phyloP scores from a whole-genome alignment of 2,113 vertebrate species.

The Megalops atlanticus region DNA sequence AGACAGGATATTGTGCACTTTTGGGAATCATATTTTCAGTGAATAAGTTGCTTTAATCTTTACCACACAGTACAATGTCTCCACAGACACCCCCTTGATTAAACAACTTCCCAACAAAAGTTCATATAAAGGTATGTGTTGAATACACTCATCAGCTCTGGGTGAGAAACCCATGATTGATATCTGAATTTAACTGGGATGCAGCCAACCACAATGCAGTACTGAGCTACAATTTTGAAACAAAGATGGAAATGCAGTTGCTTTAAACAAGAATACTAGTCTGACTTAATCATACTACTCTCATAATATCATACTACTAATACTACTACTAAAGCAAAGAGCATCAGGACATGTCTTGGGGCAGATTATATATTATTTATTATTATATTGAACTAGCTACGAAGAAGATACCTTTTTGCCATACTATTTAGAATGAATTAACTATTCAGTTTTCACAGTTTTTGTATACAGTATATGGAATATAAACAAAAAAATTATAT shows the following conservation, averaged over 20 bases:
- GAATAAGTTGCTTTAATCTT: no score
- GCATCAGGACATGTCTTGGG: background rate
- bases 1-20: no score
- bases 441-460: no score
- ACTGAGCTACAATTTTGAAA: background rate
- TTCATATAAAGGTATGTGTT: no score
- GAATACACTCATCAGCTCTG: background rate
- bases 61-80: background rate
- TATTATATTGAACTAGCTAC: background rate
- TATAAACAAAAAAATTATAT: no score
- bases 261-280: constrained; percentile 51
- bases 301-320: no score
- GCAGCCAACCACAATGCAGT: background rate
- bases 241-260: constrained; percentile 51
- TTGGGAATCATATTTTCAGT: no score
- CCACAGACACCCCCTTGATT: background rate
- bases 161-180: background rate
- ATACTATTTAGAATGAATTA: background rate
- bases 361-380: background rate
- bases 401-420: background rate
- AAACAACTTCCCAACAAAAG: no score
- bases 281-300: no score
- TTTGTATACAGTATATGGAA: no score
- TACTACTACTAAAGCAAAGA: background rate
- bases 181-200: background rate